phyloP scores from a whole-genome alignment of 2,888 invertebrate genomes.

The Ganaspis brasiliensis region DNA sequence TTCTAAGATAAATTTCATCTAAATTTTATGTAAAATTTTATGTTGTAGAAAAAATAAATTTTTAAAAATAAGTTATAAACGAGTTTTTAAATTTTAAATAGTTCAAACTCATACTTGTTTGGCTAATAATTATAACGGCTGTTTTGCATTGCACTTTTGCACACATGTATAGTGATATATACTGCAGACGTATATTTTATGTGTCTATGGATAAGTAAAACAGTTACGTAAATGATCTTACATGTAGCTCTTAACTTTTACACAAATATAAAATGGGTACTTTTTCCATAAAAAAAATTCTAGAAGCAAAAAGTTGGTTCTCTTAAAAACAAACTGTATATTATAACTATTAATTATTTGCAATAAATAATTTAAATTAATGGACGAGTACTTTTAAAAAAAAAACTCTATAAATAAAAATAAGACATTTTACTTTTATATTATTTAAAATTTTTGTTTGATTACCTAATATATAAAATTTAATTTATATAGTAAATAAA shows the following conservation, averaged over 20 bases:
- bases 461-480: too few relatives aligned
- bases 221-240: conserved; percentile 15
- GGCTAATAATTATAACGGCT: conserved; percentile 11
- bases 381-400: too few relatives aligned
- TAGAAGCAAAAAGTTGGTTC: background rate
- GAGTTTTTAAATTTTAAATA: too few relatives aligned
- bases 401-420: too few relatives aligned
- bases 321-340: too few relatives aligned
- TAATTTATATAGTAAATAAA: too few relatives aligned
- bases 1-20: background rate
- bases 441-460: too few relatives aligned
- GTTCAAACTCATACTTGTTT: background rate
- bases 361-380: too few relatives aligned
- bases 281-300: background rate
- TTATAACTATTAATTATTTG: too few relatives aligned
- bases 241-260: background rate
- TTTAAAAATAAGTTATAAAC: too few relatives aligned
- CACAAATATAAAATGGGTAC: background rate
- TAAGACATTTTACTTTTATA: too few relatives aligned
- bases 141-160: background rate
- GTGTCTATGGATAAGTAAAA: background rate
- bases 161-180: background rate
- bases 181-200: background rate
- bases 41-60: background rate
- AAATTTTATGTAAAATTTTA: background rate